Conservation (phyloP, 64 coral and sea anemone genomes). For the Acropora tenuis region DNA sequence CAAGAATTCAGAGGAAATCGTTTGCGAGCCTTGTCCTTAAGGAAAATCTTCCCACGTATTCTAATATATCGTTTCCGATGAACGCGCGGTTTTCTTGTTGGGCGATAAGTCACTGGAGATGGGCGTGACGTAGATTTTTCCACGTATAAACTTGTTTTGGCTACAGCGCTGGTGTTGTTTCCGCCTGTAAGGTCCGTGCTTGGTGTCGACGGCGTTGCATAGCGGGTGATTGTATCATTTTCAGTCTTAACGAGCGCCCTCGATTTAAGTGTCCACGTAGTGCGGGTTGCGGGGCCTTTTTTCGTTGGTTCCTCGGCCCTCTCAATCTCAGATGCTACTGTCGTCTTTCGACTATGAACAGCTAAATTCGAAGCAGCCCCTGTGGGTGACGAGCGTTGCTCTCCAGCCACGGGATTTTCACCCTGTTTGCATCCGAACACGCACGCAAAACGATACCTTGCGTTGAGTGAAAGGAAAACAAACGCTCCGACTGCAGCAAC, state of each 20-base stretch:
- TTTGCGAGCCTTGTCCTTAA: slow-evolving; percentile 7
- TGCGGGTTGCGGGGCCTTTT: background rate
- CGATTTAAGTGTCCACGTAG: background rate
- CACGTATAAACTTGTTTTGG: slow-evolving; percentile 8
- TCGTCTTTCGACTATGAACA: background rate
- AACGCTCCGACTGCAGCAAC: slow-evolving; percentile 8
- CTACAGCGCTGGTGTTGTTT: background rate
- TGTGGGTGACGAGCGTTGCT: background rate
- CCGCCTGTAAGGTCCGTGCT: background rate
- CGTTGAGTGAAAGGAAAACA: slow-evolving; percentile 55
- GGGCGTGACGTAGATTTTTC: background rate
- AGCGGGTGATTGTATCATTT: slow-evolving; percentile 2
- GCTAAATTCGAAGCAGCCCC: background rate
- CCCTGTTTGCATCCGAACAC: slow-evolving; percentile 14
- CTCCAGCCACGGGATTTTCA: background rate
- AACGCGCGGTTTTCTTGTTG: slow-evolving; percentile 15
- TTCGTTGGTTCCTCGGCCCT: background rate
- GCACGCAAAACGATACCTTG: slow-evolving; percentile 35
- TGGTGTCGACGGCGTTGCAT: background rate
- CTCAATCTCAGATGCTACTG: background rate
- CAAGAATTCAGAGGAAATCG: slow-evolving; percentile 32
- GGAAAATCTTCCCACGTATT: slow-evolving; percentile 49
- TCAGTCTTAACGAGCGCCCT: slow-evolving; percentile 3
- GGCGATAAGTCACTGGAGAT: background rate
- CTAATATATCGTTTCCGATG: background rate